Evolutionary conservation across 2,888 invertebrate genomes (phyloP).

Genomic region (Steinernema carpocapsae): DNA sequence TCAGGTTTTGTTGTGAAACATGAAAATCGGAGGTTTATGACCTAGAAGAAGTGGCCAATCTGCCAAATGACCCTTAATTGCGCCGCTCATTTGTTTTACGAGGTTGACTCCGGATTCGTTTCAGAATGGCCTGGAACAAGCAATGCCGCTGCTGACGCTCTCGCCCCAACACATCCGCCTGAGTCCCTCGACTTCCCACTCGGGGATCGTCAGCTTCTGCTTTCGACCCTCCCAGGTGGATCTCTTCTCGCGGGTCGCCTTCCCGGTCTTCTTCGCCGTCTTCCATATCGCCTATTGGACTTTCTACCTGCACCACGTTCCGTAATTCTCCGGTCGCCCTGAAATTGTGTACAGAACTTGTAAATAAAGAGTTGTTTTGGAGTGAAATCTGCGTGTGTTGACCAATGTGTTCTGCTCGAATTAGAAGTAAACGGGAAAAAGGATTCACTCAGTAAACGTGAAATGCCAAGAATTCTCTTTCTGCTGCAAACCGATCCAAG

Average conservation of each 20-base stretch:
- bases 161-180: slow-evolving; percentile 39
- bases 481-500: too few relatives aligned
- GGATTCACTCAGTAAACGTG: too few relatives aligned
- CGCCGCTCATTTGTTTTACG: background rate
- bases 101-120: slow-evolving; percentile 26
- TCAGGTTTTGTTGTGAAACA: too few relatives aligned
- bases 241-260: slow-evolving; percentile 62
- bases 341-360: background rate
- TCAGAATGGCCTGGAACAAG: slow-evolving; percentile 47
- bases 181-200: slow-evolving; percentile 37
- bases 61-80: background rate
- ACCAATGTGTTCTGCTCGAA: too few relatives aligned
- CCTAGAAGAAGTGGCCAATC: background rate
- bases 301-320: slow-evolving; percentile 54
- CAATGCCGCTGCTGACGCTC: slow-evolving; percentile 45
- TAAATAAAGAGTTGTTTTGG: background rate
- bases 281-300: slow-evolving; percentile 66
- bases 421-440: too few relatives aligned
- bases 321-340: background rate
- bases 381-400: too few relatives aligned
- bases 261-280: slow-evolving; percentile 63
- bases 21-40: too few relatives aligned
- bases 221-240: slow-evolving; percentile 56
- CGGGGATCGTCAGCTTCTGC: slow-evolving; percentile 16
- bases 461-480: too few relatives aligned